Evolutionary conservation across 2,113 vertebrate species (phyloP).

Genomic region (Sander vitreus): DNA sequence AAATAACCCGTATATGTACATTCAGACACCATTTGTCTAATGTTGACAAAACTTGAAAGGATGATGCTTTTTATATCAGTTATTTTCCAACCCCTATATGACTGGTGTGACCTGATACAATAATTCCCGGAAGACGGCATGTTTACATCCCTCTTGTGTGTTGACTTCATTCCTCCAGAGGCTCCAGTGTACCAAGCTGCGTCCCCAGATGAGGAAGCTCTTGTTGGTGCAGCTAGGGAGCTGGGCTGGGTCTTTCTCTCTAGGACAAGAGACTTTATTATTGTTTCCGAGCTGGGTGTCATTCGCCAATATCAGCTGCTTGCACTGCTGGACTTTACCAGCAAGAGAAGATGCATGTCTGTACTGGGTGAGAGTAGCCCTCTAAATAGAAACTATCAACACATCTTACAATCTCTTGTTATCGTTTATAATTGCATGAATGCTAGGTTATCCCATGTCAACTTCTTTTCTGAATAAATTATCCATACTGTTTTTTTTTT

Average conservation of each 20-base stretch:
- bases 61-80: neutral
- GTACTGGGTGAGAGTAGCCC: slow-evolving; percentile 87
- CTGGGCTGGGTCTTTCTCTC: slow-evolving; percentile 91
- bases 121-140: neutral
- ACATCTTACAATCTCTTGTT: neutral
- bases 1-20: neutral
- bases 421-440: neutral
- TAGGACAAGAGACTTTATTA: slow-evolving; percentile 89
- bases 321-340: slow-evolving; percentile 94
- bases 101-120: neutral
- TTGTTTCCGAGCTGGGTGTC: slow-evolving; percentile 88
- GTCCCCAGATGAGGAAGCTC: slow-evolving; percentile 92
- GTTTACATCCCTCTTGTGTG: slow-evolving; percentile 13
- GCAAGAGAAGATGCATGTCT: slow-evolving; percentile 93
- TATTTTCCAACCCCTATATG: neutral
- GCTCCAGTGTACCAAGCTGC: slow-evolving; percentile 91
- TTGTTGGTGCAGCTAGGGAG: slow-evolving; percentile 90
- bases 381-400: neutral
- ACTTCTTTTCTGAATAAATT: slow-evolving; percentile 11
- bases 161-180: slow-evolving; percentile 72
- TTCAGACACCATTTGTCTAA: neutral
- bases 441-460: neutral
- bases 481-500: slow-evolving; percentile 20
- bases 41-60: neutral
- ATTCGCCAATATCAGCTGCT: slow-evolving; percentile 87